Conservation (phyloP, 2,888 invertebrate genomes). For the Cryptocheilus praepositus region DNA sequence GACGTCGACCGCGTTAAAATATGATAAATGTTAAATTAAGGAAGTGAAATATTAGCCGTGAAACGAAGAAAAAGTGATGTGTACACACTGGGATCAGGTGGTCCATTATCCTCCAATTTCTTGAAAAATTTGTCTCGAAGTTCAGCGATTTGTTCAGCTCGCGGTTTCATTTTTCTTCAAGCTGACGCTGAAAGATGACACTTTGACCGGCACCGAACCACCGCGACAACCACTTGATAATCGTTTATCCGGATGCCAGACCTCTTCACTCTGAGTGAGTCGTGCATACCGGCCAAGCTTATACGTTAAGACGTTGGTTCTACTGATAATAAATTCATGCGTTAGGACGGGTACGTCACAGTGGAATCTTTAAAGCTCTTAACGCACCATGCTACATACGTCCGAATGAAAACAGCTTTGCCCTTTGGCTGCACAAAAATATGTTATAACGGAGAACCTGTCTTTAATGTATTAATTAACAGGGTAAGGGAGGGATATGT, state of each 20-base stretch:
- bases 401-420: too few species aligned
- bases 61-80: constrained; percentile 12
- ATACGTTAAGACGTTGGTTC: too few species aligned
- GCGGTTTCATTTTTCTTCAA: constrained; percentile 61
- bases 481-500: too few species aligned
- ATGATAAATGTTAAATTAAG: neutral
- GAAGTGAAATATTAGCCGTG: neutral
- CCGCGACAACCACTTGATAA: constrained; percentile 38
- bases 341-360: too few species aligned
- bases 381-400: too few species aligned
- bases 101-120: constrained; percentile 65
- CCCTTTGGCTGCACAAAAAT: too few species aligned
- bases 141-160: constrained; percentile 60
- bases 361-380: too few species aligned
- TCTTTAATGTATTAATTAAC: too few species aligned
- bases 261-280: constrained; percentile 29
- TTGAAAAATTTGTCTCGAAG: constrained; percentile 69
- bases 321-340: too few species aligned
- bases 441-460: too few species aligned
- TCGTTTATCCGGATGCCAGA: constrained; percentile 42
- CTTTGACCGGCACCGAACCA: constrained; percentile 59
- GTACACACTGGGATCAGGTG: constrained; percentile 62
- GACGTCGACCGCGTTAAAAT: neutral
- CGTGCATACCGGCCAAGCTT: constrained; percentile 16
- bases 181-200: constrained; percentile 41